These are phyloP conservation scores for Stegophylla sp. DNA, from an alignment of 2,888 invertebrate genomes.

Conservation along the genomic window DNA sequence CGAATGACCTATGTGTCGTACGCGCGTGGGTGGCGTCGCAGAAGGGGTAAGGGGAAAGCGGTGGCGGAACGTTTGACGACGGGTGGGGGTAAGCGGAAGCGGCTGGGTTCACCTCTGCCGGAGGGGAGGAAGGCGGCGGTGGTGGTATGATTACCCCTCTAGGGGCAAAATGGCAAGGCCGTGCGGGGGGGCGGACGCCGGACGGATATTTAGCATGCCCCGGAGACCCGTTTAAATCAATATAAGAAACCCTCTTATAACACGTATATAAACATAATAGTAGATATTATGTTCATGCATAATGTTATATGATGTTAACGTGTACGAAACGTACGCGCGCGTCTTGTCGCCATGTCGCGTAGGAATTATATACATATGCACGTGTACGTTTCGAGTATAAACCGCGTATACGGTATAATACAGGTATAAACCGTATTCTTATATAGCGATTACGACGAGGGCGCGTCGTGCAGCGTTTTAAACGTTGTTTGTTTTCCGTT, in stretches of 20 bases:
- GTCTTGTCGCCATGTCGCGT: background rate
- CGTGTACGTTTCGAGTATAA: too few relatives aligned
- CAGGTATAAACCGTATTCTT: too few relatives aligned
- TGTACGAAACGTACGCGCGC: background rate
- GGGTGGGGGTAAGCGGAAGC: background rate
- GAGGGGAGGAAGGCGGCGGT: background rate
- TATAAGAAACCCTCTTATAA: constrained; percentile 60
- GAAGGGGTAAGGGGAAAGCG: too few relatives aligned
- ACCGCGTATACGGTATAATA: too few relatives aligned
- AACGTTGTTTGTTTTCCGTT: constrained; percentile 9
- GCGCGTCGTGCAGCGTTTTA: background rate
- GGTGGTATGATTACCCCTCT: background rate
- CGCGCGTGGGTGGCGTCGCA: background rate
- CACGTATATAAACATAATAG: constrained; percentile 29
- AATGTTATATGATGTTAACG: background rate
- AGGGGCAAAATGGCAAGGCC: constrained; percentile 60
- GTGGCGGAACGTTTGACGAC: too few relatives aligned
- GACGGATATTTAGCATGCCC: constrained; percentile 61
- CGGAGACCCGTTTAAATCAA: constrained; percentile 61
- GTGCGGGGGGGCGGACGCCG: constrained; percentile 57
- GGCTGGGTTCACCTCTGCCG: too few relatives aligned
- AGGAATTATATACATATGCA: too few relatives aligned
- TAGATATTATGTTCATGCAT: too few relatives aligned
- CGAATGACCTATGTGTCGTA: background rate
- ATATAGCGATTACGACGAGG: background rate